Conservation (phyloP, 1,140 invertebrate species). For the Drosophila pectinifera region DNA sequence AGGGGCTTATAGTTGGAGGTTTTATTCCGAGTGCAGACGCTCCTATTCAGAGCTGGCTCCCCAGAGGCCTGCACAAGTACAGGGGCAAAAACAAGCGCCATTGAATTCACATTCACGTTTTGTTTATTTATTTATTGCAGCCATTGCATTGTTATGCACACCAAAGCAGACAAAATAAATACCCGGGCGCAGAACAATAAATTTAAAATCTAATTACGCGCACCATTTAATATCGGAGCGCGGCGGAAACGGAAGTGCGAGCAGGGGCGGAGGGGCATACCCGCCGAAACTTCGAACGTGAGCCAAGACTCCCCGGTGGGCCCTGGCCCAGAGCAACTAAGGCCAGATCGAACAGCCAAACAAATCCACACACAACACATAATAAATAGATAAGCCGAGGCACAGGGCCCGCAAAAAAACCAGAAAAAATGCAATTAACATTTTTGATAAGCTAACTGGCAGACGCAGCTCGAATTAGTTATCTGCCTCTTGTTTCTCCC, state of each 20-base stretch:
- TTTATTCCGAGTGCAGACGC: conserved; percentile 9
- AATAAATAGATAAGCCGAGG: conserved; percentile 56
- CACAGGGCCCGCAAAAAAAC: conserved; percentile 38
- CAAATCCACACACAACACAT: conserved; percentile 35
- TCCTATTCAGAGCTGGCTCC: not conserved
- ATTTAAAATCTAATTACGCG: conserved; percentile 84
- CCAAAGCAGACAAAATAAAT: conserved; percentile 72
- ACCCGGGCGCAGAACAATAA: conserved; percentile 69
- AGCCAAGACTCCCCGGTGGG: conserved; percentile 52
- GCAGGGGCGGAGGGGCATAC: not conserved
- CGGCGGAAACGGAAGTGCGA: conserved; percentile 49
- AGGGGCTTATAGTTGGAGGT: not conserved
- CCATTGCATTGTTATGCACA: conserved; percentile 77
- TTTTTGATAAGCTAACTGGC: conserved; percentile 69
- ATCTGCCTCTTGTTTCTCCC: conserved; percentile 19
- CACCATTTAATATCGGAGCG: conserved; percentile 80
- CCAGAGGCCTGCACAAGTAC: conserved; percentile 14
- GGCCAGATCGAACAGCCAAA: conserved; percentile 39
- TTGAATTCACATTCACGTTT: conserved; percentile 76
- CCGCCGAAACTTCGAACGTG: conserved; percentile 48
- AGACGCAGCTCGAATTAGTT: conserved; percentile 53
- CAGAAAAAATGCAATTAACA: conserved; percentile 70
- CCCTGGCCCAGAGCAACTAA: conserved; percentile 30
- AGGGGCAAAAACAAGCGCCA: conserved; percentile 25
- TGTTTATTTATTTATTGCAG: conserved; percentile 79